Evolutionary conservation across 2,888 invertebrate genomes (phyloP).

Genomic region (Ochropleura plecta): DNA sequence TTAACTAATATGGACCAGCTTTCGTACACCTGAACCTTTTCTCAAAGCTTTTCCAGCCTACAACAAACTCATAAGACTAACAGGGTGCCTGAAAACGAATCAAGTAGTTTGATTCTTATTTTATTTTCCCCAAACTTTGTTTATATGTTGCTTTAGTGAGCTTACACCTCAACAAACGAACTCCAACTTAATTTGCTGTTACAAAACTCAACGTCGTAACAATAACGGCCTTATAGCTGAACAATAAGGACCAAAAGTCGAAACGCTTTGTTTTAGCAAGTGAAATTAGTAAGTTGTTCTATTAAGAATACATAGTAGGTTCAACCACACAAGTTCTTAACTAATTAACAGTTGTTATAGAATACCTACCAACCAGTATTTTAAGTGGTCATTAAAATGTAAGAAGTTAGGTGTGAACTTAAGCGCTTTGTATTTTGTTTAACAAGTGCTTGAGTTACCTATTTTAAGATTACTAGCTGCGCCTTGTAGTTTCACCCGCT

Average conservation of each 20-base stretch:
- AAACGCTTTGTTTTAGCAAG: neutral
- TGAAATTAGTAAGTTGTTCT: slow-evolving; percentile 3
- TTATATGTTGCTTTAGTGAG: slow-evolving; percentile 7
- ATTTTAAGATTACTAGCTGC: neutral
- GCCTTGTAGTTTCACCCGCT: neutral
- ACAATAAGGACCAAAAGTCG: neutral
- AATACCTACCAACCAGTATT: slow-evolving; percentile 9
- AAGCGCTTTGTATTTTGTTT: slow-evolving; percentile 2
- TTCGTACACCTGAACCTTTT: neutral
- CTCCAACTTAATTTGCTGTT: slow-evolving; percentile 8
- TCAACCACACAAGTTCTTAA: slow-evolving; percentile 15
- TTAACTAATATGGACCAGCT: too few species aligned
- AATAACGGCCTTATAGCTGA: neutral
- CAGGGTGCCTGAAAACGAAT: slow-evolving; percentile 12
- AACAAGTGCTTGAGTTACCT: neutral
- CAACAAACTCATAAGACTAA: slow-evolving; percentile 1
- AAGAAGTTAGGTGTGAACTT: slow-evolving; percentile 4
- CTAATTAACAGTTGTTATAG: slow-evolving; percentile 40
- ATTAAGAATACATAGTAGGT: slow-evolving; percentile 11
- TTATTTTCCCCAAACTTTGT: slow-evolving; percentile 30
- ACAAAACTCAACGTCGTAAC: neutral
- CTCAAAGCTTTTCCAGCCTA: neutral
- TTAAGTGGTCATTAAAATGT: slow-evolving; percentile 19
- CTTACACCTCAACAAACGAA: slow-evolving; percentile 4
- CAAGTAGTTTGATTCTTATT: slow-evolving; percentile 19